Base-by-base conservation (phyloP, 2,113 vertebrate species). In the Anoplopoma fimbria region DNA sequence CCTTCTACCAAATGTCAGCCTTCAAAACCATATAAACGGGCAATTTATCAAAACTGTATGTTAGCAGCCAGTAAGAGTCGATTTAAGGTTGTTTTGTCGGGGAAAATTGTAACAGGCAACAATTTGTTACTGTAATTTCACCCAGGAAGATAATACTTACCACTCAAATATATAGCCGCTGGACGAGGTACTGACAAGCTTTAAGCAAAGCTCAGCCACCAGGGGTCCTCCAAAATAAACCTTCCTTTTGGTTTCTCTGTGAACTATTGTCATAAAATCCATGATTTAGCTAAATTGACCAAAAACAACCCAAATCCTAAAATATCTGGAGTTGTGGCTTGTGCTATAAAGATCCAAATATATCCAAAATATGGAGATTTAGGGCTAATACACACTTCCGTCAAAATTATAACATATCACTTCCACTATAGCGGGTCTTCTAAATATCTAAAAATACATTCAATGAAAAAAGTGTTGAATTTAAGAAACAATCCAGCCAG, bases 1-100 rank as follows among this genome's bases (percentile, higher is more conserved):
- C 87, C 60, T 77, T 88, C 33, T 79, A 27, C 40, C 21, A 91
- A 91, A 92, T 91, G 79, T 89, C 84, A 89, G 51, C 77, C 76
- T 77, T 84, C 49, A 83, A 64, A 90, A 61, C 49, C 45, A 47
- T 62, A 60, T 23, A 63, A 87, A 75, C 40, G 57, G 29, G 55
- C 78, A 60, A 57, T 87, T 33, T 80, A 86, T 90, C 75, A 45
- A 63, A 62, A 62, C 33, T 25, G 31, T 12, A 27, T 4, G 57
- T 87, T 29, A 81, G 67, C 70, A 68, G 47, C 9, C 34, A 29
- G 36, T 23, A 4, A 4, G 36, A 51, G 2, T 9, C 77, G 55
- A 84, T 76, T 69, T 23, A 71, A 60, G 21, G 62, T 63, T 53
- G 29, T 79, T 88, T 80, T 79, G 47, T 58, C 21, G 12, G 21